These are phyloP conservation scores for Lagenorhynchus albirostris DNA, from an alignment of 2,113 vertebrate genomes.

Conservation along the genomic window DNA sequence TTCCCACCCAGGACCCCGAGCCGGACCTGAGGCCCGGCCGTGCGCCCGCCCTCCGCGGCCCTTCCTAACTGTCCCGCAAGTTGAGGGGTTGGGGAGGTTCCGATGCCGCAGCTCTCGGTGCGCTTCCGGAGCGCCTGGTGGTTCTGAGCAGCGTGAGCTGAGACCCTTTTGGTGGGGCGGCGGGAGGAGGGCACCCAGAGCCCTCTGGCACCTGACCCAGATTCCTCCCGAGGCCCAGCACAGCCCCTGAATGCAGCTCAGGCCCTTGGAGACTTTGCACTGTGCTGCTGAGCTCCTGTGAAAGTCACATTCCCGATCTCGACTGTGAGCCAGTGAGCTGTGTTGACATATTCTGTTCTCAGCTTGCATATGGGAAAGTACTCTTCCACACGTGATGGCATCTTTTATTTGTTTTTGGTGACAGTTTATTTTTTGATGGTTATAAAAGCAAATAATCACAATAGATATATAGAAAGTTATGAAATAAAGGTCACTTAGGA, in stretches of 20 bases:
- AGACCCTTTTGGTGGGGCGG: background rate
- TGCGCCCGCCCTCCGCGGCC: background rate
- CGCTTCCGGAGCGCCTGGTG: background rate
- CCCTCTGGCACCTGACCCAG: background rate
- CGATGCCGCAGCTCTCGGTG: background rate
- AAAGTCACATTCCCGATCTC: background rate
- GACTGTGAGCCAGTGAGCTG: background rate
- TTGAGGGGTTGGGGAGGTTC: background rate
- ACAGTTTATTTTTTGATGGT: background rate
- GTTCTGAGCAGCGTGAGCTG: background rate
- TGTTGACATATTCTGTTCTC: background rate
- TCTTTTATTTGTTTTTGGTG: background rate
- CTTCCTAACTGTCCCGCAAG: no score
- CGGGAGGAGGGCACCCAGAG: background rate
- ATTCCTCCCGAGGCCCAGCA: accelerated
- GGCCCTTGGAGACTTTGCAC: background rate
- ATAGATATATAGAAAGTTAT: background rate
- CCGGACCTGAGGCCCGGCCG: no score
- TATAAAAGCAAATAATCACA: background rate
- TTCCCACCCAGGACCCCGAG: background rate
- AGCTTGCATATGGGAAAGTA: background rate
- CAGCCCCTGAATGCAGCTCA: background rate
- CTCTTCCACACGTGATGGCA: background rate
- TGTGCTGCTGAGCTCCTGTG: background rate
- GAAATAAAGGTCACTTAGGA: background rate